Evolutionary conservation across 2,113 vertebrate species (phyloP), one percentile per base, ranked within the genome.

Genomic region (Phasianus colchicus): DNA sequence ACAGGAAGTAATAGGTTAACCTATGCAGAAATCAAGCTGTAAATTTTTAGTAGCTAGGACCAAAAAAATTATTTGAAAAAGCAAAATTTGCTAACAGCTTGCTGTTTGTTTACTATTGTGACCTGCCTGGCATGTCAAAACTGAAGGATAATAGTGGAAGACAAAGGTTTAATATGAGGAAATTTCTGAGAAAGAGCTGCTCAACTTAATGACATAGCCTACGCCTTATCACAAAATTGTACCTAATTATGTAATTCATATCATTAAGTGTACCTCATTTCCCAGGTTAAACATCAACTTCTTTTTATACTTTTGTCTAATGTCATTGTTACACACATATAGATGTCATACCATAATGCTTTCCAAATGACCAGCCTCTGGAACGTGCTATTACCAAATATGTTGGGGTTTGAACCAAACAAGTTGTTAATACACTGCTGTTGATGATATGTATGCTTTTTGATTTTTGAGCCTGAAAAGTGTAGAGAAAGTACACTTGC

Each of bases 231-330:
- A 71, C 57, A 64, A 10, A 74, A 77, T 67, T 40, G 58, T 5
- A 32, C 38, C 43, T 47, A 55, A 52, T 61, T 11, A 25, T 40
- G 10, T 3, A 45, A 43, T 16, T 88, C 47, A 48, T 72, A 19
- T 21, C 89, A 92, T 63, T 16, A 54, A 65, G 15, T 16, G 8
- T 10, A 36, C 43, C 40, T 76, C n/a, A n/a, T 84, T 86, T 87
- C 74, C 36, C 74, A 66, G n/a, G 40, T 81, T 83, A 90, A 92
- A 73, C 69, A 74, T 80, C 55, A 94, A 32, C 54, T 54, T 85
- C 19, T 36, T 65, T 63, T 65, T 52, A n/a, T 45, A 10, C 15
- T 72, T 52, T 45, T 13, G 47, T 60, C 48, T 73, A 10, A 87
- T 96, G 63, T 45, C 13, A 32, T 82, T 70, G 52, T 57, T 87